Base-by-base conservation (phyloP, 2,113 vertebrate genomes). In the Prinia subflava region DNA sequence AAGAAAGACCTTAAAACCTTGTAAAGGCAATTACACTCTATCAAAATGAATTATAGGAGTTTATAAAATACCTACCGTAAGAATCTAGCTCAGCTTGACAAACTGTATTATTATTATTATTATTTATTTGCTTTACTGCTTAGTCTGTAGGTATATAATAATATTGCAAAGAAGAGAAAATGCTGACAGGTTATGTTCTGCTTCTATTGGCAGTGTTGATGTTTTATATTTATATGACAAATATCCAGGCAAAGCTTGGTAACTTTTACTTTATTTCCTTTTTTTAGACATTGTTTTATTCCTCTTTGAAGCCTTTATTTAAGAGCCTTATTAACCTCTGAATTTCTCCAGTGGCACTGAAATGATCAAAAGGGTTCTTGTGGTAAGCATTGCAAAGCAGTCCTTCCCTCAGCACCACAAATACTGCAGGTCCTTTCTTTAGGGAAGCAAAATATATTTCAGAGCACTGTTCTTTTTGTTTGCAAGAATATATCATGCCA, bases 101-200 rank as follows among this genome's bases (percentile, higher is more conserved):
- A 71, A 80, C 63, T 87, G 84, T 80, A 88, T 62, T 77, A 96
- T 95, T 90, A 83, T 96, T 83, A 62, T 59, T 95, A 91, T 95
- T 94, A 94, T 95, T 90, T 93, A 88, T 91, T 97, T 93, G 80
- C 71, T 97, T 96, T 96, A 82, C 79, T 94, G 80, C 84, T 93
- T 96, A 82, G 74, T 92, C 91, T 95, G 91, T 87, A 92, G 88
- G 91, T 96, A 90, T 83, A 77, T 91, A 92, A 90, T 91, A 94
- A 90, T 85, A 96, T 44, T 84, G 12, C 90, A 83, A 92, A 81
- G 55, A 76, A 95, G 80, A 90, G 75, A 97, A 98, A 97, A 95
- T 92, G 96, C 95, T 97, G 97, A 97, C 95, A 96, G 94, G 81
- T 97, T 95, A 80, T 74, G 42, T 97, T 97, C 93, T 96, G 95